Evolutionary conservation across 64 coral and sea anemone genomes (phyloP), one percentile per base, ranked within the genome.

Genomic region (Pocillopora damicornis): DNA sequence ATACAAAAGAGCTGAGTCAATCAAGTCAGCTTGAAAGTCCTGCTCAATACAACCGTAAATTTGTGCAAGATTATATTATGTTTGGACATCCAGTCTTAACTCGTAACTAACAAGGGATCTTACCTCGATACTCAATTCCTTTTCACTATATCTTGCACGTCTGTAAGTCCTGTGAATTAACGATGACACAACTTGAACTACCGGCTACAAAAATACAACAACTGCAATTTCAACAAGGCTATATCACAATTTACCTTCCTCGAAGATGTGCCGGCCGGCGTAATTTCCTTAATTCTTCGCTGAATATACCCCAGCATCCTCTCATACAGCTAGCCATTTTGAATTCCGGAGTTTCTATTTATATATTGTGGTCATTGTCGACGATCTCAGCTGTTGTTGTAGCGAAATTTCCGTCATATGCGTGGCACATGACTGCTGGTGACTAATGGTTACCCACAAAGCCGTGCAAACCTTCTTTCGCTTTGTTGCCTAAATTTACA

Each of bases 41-140:
- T 51, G 42, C 42, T 51, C 3, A 2, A 51, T 4, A 7, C 42
- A 7, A 51, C 42, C 42, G 42, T 1, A 45, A 45, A 45, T 45
- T 45, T 45, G 42, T 45, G 42, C 42, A 45, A 6, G 1, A 45
- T 45, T 6, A 45, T 2, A 45, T 45, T 45, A 45, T 51, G 3
- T 51, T 51, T 4, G 42, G 42, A 51, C 42, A 2, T 51, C 42
- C 42, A 51, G 42, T 51, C 42, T 51, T 51, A 51, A 51, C 30
- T 51, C 42, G 42, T 51, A 51, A 51, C 0, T 51, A 59, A 45
- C 17, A 64, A 67, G 1, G 51, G 35, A 11, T 58, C 11, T 72
- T 92, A 95, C 94, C 94, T 95, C 94, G 20, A 95, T 91, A 61
- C 89, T 92, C 38, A 87, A 60, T 45, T 89, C 79, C 37, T 88